A percentile compares a stretch with the other conserved stretches of the same genome.
These are phyloP conservation scores for Molossus molossus DNA, from an alignment of 2,797 vertebrate species.

Conservation along the genomic window DNA sequence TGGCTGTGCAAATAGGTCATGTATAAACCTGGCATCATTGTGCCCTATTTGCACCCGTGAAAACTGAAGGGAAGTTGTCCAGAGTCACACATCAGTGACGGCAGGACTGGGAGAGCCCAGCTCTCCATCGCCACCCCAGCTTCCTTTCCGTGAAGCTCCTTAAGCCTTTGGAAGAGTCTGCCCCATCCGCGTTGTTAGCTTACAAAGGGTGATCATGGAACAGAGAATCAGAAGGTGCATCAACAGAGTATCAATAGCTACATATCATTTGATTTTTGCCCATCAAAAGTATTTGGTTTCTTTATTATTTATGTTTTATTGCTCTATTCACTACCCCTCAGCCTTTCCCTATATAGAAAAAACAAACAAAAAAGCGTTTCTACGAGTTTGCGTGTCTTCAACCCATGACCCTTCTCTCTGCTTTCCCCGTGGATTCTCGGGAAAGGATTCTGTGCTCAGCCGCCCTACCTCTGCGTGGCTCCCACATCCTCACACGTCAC, in stretches of 20 bases:
- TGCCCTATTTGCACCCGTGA: background rate
- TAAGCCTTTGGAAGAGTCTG: background rate
- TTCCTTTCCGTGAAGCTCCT: background rate
- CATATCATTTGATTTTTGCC: background rate
- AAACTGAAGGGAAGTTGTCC: background rate
- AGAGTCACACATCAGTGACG: background rate
- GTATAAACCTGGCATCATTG: background rate
- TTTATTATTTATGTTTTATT: background rate
- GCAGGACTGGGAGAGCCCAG: too few species aligned
- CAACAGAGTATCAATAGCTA: too few species aligned
- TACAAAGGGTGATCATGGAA: background rate
- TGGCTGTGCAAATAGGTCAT: rapidly evolving
- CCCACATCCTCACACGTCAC: background rate
- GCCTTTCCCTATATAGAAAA: background rate
- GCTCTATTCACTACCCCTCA: background rate
- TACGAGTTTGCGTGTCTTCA: background rate
- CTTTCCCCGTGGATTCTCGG: background rate
- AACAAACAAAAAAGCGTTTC: background rate
- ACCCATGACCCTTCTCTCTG: background rate
- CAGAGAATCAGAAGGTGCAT: background rate
- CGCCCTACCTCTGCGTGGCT: background rate
- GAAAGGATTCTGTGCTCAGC: background rate
- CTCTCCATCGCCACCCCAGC: background rate
- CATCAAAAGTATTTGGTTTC: background rate
- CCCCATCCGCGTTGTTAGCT: background rate